Evolutionary conservation across 1,140 invertebrate species (phyloP).

Genomic region (Gryllus bimaculatus): DNA sequence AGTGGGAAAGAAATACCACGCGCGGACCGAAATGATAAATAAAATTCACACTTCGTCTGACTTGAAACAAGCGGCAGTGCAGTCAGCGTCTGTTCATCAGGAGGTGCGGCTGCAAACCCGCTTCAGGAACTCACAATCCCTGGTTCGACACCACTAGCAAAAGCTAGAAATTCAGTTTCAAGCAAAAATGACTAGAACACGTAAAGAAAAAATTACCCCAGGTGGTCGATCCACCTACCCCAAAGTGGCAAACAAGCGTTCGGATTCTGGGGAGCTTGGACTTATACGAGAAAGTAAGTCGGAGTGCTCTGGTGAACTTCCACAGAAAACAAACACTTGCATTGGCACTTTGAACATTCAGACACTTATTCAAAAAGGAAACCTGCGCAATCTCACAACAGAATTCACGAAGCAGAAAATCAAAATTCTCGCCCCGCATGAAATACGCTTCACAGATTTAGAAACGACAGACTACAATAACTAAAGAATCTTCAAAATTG

Average conservation of each 20-base stretch:
- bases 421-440: no score
- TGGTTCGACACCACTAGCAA: neutral
- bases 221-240: neutral
- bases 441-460: no score
- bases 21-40: neutral
- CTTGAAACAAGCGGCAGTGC: neutral
- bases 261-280: neutral
- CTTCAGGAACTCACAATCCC: neutral
- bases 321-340: neutral
- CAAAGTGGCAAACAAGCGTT: neutral
- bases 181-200: neutral
- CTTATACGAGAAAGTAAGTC: neutral
- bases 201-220: neutral
- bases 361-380: no score
- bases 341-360: neutral
- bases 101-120: conserved; percentile 7
- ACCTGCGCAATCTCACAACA: no score
- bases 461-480: no score
- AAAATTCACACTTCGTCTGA: neutral
- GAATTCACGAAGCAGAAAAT: no score
- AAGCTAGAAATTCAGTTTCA: neutral
- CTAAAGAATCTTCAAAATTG: no score
- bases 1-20: neutral
- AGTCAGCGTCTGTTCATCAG: conserved; percentile 9
- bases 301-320: neutral